These are phyloP conservation scores for Agonopterix subpropinquella DNA, from an alignment of 2,888 invertebrate species.

Conservation along the genomic window DNA sequence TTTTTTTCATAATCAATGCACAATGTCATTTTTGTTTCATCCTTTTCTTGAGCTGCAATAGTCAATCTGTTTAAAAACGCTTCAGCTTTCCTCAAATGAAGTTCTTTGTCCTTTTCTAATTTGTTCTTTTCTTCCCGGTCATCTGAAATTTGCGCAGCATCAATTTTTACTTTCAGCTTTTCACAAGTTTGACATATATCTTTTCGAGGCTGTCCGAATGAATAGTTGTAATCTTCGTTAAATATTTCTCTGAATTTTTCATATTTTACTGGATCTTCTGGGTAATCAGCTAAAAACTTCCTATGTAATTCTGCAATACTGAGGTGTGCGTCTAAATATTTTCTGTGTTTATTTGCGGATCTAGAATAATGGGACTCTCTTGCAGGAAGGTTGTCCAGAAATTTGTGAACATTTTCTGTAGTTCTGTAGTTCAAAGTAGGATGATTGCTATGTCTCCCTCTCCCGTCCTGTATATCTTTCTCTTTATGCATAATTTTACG, in stretches of 20 bases:
- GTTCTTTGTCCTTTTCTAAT: background rate
- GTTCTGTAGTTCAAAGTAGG: background rate
- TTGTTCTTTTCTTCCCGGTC: background rate
- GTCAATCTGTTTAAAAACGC: background rate
- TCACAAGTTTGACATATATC: background rate
- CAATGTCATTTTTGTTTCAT: background rate
- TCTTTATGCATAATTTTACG: constrained; percentile 1
- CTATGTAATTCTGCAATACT: background rate
- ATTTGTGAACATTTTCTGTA: background rate
- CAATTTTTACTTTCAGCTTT: constrained; percentile 1
- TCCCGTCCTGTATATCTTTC: constrained; percentile 4
- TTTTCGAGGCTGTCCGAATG: constrained; percentile 1
- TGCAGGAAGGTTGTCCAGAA: background rate
- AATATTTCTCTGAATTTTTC: constrained; percentile 2
- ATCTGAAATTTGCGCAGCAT: background rate
- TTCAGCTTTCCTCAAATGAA: background rate
- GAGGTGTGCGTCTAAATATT: background rate
- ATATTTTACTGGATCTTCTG: background rate
- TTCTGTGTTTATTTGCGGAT: constrained; percentile 1
- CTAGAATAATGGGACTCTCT: constrained; percentile 5
- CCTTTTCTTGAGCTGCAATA: background rate
- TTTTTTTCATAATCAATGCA: constrained; percentile 9
- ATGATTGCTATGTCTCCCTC: background rate
- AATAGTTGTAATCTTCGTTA: background rate
- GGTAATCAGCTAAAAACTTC: background rate